Conservation (phyloP, 2,888 invertebrate genomes). For the Bedellia somnulentella region DNA sequence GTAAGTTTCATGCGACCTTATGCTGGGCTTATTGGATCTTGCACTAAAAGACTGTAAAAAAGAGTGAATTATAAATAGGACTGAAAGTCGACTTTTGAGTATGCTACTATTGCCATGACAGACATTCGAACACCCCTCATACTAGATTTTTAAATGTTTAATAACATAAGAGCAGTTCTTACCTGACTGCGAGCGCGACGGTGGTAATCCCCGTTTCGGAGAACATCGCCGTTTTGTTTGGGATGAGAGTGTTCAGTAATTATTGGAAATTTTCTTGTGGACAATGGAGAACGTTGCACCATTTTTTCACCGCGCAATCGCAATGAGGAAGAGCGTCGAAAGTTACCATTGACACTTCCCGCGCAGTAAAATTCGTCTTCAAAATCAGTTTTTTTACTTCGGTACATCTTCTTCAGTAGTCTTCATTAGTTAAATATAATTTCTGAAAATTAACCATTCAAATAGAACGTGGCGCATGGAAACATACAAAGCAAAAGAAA, state of each 20-base stretch:
- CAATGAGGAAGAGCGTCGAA: constrained; percentile 68
- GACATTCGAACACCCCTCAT: too few species aligned
- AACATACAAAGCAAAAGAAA: too few species aligned
- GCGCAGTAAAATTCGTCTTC: constrained; percentile 55
- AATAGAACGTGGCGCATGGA: too few species aligned
- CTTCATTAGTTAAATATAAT: too few species aligned
- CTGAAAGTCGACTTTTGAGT: too few species aligned
- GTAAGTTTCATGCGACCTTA: constrained; percentile 29
- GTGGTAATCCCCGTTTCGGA: constrained; percentile 40
- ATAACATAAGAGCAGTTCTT: too few species aligned
- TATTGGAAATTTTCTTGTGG: constrained; percentile 59
- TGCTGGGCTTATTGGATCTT: constrained; percentile 34
- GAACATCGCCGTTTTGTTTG: constrained; percentile 47
- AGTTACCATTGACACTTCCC: constrained; percentile 53
- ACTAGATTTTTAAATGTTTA: too few species aligned
- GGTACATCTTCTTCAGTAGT: constrained; percentile 46
- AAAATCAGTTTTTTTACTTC: constrained; percentile 45
- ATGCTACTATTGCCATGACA: too few species aligned
- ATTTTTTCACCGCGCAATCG: constrained; percentile 69
- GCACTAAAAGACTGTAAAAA: constrained; percentile 48
- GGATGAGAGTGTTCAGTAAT: constrained; percentile 64
- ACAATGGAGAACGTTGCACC: constrained; percentile 55
- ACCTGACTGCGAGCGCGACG: constrained; percentile 63
- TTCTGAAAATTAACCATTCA: too few species aligned
- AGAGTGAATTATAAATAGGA: constrained; percentile 1